Conservation (phyloP, 2,888 invertebrate genomes). For the Agapostemon virescens region DNA sequence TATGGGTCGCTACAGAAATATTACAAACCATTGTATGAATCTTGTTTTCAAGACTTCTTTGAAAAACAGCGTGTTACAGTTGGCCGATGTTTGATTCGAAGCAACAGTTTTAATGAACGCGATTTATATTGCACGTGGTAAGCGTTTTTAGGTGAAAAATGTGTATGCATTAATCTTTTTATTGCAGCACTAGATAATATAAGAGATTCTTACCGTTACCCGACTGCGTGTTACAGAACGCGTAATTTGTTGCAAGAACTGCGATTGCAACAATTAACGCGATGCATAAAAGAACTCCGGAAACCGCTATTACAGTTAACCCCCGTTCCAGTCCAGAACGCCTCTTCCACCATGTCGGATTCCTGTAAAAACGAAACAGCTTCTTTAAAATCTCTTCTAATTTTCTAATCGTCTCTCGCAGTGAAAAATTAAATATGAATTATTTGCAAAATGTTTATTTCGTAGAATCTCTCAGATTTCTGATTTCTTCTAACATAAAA, state of each 20-base stretch:
- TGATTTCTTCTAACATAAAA: neutral
- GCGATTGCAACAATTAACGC: conserved; percentile 83
- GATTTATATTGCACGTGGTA: neutral
- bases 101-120: neutral
- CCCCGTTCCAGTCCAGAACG: conserved; percentile 88
- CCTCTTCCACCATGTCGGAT: conserved; percentile 91
- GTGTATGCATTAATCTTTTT: neutral
- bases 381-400: no score
- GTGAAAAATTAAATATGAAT: neutral
- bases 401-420: neutral
- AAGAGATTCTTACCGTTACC: conserved; percentile 68
- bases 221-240: conserved; percentile 63
- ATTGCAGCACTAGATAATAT: neutral
- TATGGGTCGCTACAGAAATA: neutral
- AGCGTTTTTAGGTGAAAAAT: neutral
- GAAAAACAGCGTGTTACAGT: neutral
- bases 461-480: neutral
- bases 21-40: neutral
- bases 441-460: neutral
- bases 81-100: neutral
- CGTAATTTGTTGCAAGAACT: conserved; percentile 71
- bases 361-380: conserved; percentile 81
- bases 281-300: conserved; percentile 84
- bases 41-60: no score
- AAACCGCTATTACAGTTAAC: conserved; percentile 84